Evolutionary conservation across 2,797 vertebrate species (phyloP), one percentile per base, ranked within the genome.

Genomic region (Mionectes olivaceus): DNA sequence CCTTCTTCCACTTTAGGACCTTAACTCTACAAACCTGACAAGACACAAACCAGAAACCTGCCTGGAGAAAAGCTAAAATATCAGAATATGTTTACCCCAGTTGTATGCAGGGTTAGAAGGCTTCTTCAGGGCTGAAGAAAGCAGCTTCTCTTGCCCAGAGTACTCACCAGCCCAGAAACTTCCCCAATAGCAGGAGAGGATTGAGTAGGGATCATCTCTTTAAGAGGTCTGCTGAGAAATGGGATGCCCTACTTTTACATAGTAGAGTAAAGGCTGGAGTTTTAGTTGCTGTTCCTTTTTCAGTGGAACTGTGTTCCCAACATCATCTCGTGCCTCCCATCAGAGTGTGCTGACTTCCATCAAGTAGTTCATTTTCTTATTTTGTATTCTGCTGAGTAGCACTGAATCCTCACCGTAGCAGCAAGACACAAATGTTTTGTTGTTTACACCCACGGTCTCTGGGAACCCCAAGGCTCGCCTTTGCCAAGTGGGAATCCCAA

Each of bases 81-180:
- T 71, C 56, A 59, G 47, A 70, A 30, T 33, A 74, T 11, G 5
- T 47, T 94, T 43, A 7, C 6, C 11, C 39, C 0, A 0, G 8
- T 16, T 64, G 15, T 22, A 10, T 1, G 0, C 18, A 47, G 16
- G 9, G 30, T 27, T 69, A 9, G 25, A 28, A 75, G 37, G 18
- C 13, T 83, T 74, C 4, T 0, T 73, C 16, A 78, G 22, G 44
- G 7, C 23, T 77, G 39, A 33, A 76, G 19, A 70, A 76, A 71
- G 11, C 12, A 47, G 4, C 24, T 71, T 3, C 3, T 6, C 24
- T 71, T 67, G 22, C 3, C 56, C 35, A 35, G 74, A 44, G 21
- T 4, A 11, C 35, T 30, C 50, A 46, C 17, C 8, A 88, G 12
- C 32, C 13, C 17, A 2, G 3, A 73, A 78, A 3, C n/a, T 86